Conservation (phyloP, 2,113 vertebrate genomes). For the Tauraco erythrolophus region DNA sequence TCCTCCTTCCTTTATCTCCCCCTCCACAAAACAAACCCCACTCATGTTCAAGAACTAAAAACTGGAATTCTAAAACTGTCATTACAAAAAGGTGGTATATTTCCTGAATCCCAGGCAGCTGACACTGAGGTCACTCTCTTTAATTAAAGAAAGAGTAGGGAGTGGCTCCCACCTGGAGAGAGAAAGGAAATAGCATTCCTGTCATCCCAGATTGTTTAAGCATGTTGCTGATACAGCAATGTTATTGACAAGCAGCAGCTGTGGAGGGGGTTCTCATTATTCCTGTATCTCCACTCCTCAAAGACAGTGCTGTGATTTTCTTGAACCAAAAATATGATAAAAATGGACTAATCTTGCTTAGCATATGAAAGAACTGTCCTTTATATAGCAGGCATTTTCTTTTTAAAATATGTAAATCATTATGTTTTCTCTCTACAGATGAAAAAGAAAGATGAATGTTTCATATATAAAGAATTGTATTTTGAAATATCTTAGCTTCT, state of each 20-base stretch:
- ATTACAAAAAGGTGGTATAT: neutral
- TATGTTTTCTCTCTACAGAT: neutral
- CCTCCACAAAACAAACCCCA: neutral
- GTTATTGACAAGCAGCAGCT: neutral
- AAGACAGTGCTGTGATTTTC: neutral
- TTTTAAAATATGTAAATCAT: neutral
- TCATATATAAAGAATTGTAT: neutral
- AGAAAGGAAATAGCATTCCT: conserved; percentile 29
- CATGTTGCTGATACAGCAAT: conserved; percentile 2
- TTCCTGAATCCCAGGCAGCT: neutral
- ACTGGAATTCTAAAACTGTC: neutral
- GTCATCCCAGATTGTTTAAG: neutral
- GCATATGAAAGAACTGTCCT: conserved; percentile 3
- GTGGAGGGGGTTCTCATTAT: neutral
- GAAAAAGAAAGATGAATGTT: neutral
- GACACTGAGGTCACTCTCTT: neutral
- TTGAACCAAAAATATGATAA: conserved; percentile 2
- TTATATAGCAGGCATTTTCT: neutral
- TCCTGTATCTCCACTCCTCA: neutral
- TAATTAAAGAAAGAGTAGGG: neutral
- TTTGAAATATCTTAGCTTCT: neutral
- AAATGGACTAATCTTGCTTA: conserved; percentile 12
- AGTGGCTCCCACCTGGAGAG: conserved; percentile 30
- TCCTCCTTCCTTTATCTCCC: neutral
- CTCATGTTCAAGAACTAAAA: neutral